phyloP scores from a whole-genome alignment of 2,888 invertebrate genomes.

The Hartigia nigra region DNA sequence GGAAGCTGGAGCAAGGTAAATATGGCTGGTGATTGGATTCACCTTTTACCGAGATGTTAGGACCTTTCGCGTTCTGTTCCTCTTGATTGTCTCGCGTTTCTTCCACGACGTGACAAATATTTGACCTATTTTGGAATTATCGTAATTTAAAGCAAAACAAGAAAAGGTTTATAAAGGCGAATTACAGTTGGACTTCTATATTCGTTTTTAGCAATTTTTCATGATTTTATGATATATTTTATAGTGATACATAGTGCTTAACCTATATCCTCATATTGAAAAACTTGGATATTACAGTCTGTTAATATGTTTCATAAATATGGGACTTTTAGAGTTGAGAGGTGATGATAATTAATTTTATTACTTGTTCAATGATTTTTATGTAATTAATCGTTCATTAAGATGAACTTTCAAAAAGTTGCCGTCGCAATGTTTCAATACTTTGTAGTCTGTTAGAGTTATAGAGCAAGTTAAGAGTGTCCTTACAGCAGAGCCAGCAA shows the following conservation, averaged over 20 bases:
- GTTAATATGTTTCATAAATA: not conserved
- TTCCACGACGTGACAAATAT: not conserved
- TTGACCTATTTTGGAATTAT: not conserved
- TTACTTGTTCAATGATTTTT: not conserved
- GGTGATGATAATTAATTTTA: not conserved
- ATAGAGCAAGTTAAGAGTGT: too few relatives aligned
- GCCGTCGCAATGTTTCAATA: not conserved
- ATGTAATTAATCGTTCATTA: not conserved
- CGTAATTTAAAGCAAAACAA: not conserved
- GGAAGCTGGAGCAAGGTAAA: slow-evolving; percentile 63
- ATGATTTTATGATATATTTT: not conserved
- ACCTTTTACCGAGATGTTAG: not conserved
- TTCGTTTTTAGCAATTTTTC: not conserved
- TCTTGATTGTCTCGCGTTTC: not conserved
- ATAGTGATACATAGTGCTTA: not conserved
- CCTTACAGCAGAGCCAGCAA: too few relatives aligned
- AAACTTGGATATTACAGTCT: not conserved
- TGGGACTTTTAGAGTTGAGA: not conserved
- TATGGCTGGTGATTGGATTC: slow-evolving; percentile 23
- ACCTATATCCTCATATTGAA: not conserved
- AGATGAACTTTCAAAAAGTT: not conserved
- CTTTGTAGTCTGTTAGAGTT: too few relatives aligned
- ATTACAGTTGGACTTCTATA: not conserved
- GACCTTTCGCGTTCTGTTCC: not conserved
- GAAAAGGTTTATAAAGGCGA: not conserved